phyloP scores from a whole-genome alignment of 2,797 vertebrate species.

The Coreius guichenoti region DNA sequence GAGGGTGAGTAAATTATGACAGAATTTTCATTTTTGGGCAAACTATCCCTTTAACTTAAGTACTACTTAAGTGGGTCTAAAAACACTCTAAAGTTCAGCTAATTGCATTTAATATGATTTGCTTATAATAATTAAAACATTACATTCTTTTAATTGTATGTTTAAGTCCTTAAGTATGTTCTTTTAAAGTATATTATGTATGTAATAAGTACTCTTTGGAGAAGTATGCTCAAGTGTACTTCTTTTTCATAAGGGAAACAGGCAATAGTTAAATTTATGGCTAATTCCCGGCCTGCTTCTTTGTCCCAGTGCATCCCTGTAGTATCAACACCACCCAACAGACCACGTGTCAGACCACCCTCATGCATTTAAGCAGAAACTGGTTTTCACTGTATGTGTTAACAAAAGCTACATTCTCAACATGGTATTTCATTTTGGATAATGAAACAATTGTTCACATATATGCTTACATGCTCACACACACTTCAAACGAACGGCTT shows the following conservation, averaged over 20 bases:
- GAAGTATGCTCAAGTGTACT: neutral
- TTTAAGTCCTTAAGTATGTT: neutral
- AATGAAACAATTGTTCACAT: constrained; percentile 32
- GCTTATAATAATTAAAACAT: neutral
- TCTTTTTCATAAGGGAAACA: neutral
- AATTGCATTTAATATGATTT: neutral
- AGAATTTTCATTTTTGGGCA: too few relatives aligned
- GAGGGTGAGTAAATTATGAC: too few relatives aligned
- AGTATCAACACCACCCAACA: constrained; percentile 4
- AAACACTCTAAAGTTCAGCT: neutral
- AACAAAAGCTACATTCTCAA: constrained; percentile 34
- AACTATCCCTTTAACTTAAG: too few relatives aligned
- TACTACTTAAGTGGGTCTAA: neutral
- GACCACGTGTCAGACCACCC: constrained; percentile 14
- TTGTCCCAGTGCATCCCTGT: constrained; percentile 24
- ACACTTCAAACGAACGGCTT: constrained; percentile 49
- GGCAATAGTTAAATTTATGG: neutral
- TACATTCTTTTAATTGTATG: neutral
- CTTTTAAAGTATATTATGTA: neutral
- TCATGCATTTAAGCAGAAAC: constrained; percentile 27
- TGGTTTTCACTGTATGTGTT: constrained; percentile 30
- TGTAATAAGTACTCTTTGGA: neutral
- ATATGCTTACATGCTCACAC: constrained; percentile 25
- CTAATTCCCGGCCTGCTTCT: constrained; percentile 8
- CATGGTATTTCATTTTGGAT: constrained; percentile 25